A percentile compares a stretch with the other conserved stretches of the same genome.
Evolutionary conservation across 2,888 invertebrate species (phyloP).

Genomic region (Ectemnius continuus): DNA sequence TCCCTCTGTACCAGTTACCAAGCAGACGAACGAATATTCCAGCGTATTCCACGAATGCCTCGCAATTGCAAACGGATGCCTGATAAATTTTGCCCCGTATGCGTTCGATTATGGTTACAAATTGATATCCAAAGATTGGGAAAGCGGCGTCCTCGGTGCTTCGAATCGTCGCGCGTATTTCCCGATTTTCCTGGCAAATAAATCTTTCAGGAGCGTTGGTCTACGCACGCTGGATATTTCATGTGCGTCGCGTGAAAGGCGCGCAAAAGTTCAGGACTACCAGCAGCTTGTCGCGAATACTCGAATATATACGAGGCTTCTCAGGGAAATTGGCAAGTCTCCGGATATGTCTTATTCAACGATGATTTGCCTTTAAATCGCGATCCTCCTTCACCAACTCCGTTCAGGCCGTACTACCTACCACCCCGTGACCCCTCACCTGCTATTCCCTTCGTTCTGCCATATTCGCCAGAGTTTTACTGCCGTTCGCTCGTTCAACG

Average conservation of each 20-base stretch:
- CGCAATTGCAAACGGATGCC: not conserved
- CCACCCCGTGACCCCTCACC: not conserved
- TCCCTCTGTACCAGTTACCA: too few species aligned
- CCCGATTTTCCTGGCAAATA: constrained; percentile 44
- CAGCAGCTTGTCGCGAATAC: too few species aligned
- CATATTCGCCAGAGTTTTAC: constrained; percentile 3
- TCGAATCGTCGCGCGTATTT: constrained; percentile 12
- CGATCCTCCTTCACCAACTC: not conserved
- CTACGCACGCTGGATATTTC: constrained; percentile 20
- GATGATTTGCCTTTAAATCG: constrained; percentile 30
- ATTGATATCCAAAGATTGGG: constrained; percentile 50
- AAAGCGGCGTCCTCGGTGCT: constrained; percentile 25
- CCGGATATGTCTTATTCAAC: constrained; percentile 40
- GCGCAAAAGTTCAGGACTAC: not conserved
- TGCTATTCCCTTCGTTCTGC: not conserved
- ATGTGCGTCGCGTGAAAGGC: constrained; percentile 24
- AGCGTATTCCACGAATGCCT: too few species aligned
- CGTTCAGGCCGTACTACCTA: not conserved
- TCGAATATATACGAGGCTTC: constrained; percentile 9
- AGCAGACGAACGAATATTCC: too few species aligned
- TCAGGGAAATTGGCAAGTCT: constrained; percentile 43
- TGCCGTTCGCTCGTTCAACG: not conserved
- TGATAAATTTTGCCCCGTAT: not conserved
- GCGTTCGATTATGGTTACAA: not conserved
- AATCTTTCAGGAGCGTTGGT: constrained; percentile 57